Evolutionary conservation across 1,140 invertebrate species (phyloP), one percentile per base, ranked within the genome.

Genomic region (Solenopsis fugax): DNA sequence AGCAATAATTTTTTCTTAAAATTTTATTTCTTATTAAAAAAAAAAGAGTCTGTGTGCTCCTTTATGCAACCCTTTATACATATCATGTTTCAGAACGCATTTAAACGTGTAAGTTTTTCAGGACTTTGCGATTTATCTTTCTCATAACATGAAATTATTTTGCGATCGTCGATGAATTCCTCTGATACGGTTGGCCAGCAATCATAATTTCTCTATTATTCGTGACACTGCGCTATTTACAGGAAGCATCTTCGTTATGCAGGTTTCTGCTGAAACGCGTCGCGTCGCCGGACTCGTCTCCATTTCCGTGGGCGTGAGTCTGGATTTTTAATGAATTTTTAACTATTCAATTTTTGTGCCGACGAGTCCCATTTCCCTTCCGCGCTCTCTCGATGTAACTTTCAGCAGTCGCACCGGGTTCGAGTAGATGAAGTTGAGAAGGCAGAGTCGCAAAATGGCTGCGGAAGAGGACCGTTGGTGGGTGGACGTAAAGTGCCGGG

Each of bases 251-350:
- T 62, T 21, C 48, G 56, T 81, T 50, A 69, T 64, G 78, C 48
- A n/a, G 5, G 21, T 29, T 13, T 78, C 21, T 45, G 21, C 18
- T 54, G 37, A 41, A 78, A 56, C 21, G 48, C 50, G 58, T 34
- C 41, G 41, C 41, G 29, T 29, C 48, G 72, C 9, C 13, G 75
- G 58, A 64, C 50, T 54, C 73, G 73, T 24, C 69, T 50, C 52
- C 48, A 60, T 76, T 65, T 77, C 72, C 48, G 58, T 24, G 73
- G 37, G 34, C 81, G 21, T 71, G 65, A 64, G 21, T 69, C n/a
- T 64, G 24, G 71, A 76, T 88, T 91, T 91, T 88, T 87, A 87
- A 91, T 91, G 78, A 90, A 91, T 91, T 89, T 91, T 90, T 90
- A 88, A 90, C 85, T 81, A 90, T 88, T 90, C 86, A 89, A 90